phyloP scores from a whole-genome alignment of 2,797 vertebrate genomes.

The Lacerta agilis region DNA sequence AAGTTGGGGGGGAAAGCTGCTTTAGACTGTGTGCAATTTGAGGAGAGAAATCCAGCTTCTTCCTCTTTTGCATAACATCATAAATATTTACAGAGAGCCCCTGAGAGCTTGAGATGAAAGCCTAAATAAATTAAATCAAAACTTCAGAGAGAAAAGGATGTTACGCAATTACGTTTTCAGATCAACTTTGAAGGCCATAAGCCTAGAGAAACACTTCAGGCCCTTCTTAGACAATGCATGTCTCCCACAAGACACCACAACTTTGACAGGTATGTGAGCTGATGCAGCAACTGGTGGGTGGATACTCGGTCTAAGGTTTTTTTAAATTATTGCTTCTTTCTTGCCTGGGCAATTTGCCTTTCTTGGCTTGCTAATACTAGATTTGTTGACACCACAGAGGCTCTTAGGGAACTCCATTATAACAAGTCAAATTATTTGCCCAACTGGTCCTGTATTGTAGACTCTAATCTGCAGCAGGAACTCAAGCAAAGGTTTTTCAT shows the following conservation, averaged over 20 bases:
- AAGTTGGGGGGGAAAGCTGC: no score
- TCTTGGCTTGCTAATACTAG: neutral
- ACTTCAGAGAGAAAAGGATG: neutral
- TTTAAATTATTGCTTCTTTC: neutral
- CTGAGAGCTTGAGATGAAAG: neutral
- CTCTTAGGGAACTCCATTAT: neutral
- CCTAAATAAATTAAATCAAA: constrained; percentile 19
- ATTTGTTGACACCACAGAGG: neutral
- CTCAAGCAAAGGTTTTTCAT: neutral
- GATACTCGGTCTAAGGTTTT: neutral
- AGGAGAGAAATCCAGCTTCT: neutral
- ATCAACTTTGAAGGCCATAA: neutral
- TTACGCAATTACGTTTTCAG: neutral
- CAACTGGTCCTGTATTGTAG: no score
- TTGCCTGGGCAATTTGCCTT: neutral
- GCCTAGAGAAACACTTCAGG: no score
- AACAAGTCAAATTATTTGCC: neutral
- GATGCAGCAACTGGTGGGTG: neutral
- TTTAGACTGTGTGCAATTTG: neutral
- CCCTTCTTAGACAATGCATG: neutral
- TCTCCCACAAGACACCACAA: neutral
- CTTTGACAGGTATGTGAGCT: neutral
- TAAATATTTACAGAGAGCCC: neutral
- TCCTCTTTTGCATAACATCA: neutral
- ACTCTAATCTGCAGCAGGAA: no score